Percentiles rank a stretch among this genome's conserved stretches.
These are phyloP conservation scores for Meta bourneti DNA, from an alignment of 2,888 invertebrate species.

Conservation along the genomic window DNA sequence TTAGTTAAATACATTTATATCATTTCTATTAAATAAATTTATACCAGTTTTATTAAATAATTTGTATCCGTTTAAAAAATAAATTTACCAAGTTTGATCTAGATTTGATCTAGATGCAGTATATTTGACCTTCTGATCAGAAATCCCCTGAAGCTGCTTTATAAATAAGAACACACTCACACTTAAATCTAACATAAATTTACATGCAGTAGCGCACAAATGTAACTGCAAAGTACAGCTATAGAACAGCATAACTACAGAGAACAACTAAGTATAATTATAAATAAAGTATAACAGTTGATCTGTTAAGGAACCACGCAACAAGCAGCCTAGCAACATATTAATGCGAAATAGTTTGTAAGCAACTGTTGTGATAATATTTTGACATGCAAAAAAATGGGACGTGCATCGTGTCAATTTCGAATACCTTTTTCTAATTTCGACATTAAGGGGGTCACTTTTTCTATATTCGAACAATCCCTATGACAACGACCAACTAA, in stretches of 20 bases:
- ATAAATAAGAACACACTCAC: no score
- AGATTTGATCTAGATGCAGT: no score
- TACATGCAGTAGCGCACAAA: no score
- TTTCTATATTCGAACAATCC: slow-evolving; percentile 57
- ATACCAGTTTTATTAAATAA: no score
- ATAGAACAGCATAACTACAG: background rate
- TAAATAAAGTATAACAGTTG: background rate
- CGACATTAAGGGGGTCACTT: slow-evolving; percentile 30
- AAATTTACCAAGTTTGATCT: no score
- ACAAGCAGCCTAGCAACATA: background rate
- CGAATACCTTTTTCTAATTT: slow-evolving; percentile 36
- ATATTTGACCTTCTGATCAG: no score
- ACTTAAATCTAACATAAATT: no score
- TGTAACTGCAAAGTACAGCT: no score
- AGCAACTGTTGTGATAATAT: background rate
- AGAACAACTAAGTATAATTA: background rate
- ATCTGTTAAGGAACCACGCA: background rate
- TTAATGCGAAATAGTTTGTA: background rate
- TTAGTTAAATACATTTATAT: no score
- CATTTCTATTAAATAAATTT: no score
- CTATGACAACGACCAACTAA: slow-evolving; percentile 71
- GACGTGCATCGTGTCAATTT: slow-evolving; percentile 1
- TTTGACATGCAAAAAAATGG: background rate
- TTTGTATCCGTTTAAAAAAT: no score
- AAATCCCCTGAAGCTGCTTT: no score